phyloP scores from a whole-genome alignment of 2,797 vertebrate genomes.

The Sternarchorhynchus goeldii region DNA sequence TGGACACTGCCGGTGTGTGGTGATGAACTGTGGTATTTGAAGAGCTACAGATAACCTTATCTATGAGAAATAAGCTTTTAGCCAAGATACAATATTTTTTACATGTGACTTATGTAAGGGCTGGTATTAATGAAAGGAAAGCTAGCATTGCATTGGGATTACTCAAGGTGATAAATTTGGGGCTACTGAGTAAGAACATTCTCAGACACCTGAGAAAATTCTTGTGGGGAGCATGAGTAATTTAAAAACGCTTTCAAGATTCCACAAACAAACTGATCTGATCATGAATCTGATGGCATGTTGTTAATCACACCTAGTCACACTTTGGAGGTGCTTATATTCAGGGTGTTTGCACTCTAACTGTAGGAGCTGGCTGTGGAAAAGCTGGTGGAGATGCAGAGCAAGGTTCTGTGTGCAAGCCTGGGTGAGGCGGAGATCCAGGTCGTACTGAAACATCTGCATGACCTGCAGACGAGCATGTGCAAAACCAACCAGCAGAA shows the following conservation, averaged over 20 bases:
- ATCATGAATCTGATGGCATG: too few species aligned
- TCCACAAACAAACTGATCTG: too few species aligned
- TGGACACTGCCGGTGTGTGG: conserved; percentile 7
- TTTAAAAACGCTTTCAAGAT: too few species aligned
- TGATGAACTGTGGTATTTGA: background rate
- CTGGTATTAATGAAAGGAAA: too few species aligned
- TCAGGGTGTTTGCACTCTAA: background rate
- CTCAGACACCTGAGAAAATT: too few species aligned
- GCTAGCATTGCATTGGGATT: too few species aligned
- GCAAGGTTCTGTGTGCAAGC: conserved; percentile 64
- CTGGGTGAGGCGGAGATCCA: conserved; percentile 70
- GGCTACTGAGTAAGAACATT: too few species aligned
- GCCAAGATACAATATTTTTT: background rate
- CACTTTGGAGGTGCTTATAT: too few species aligned
- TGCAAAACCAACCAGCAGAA: conserved; percentile 67
- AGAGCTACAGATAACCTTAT: background rate
- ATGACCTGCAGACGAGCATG: conserved; percentile 77
- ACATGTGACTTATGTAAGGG: background rate
- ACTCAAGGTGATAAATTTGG: too few species aligned
- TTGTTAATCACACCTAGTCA: too few species aligned
- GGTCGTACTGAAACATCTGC: conserved; percentile 67
- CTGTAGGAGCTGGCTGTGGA: conserved; percentile 68
- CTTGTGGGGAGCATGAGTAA: too few species aligned
- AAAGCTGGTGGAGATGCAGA: conserved; percentile 73
- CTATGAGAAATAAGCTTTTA: background rate